A percentile compares a stretch with the other conserved stretches of the same genome.
Conservation (phyloP, 2,888 invertebrate species). For the Lampropteryx suffumata region DNA sequence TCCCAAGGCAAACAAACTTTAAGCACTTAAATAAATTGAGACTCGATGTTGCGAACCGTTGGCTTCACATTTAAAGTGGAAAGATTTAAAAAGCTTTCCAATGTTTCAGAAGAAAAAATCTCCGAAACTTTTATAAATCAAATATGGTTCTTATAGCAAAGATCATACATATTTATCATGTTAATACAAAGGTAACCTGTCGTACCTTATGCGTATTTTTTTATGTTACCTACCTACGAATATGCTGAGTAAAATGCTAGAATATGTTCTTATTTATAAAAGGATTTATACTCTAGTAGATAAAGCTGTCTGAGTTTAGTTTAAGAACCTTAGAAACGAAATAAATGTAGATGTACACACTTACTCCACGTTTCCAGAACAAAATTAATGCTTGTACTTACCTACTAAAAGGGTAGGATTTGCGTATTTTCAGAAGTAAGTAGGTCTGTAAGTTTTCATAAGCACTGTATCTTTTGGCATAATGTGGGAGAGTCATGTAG, state of each 20-base stretch:
- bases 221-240: neutral
- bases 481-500: neutral
- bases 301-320: conserved; percentile 10
- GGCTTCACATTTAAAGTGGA: conserved; percentile 21
- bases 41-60: conserved; percentile 13
- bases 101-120: conserved; percentile 25
- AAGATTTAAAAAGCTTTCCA: conserved; percentile 31
- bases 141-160: conserved; percentile 14
- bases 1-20: conserved; percentile 12
- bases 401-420: neutral
- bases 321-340: conserved; percentile 4
- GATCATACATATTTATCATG: conserved; percentile 19
- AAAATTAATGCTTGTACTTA: conserved; percentile 6
- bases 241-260: neutral
- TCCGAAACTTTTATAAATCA: conserved; percentile 16
- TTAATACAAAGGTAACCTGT: conserved; percentile 13
- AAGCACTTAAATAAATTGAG: conserved; percentile 21
- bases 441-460: conserved; percentile 4
- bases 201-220: neutral
- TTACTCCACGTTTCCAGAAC: conserved; percentile 10
- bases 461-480: conserved; percentile 1
- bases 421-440: neutral
- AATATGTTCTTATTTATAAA: neutral
- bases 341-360: conserved; percentile 10
- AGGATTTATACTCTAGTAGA: neutral